phyloP scores from a whole-genome alignment of 1,140 invertebrate genomes.

The Spodoptera litura region DNA sequence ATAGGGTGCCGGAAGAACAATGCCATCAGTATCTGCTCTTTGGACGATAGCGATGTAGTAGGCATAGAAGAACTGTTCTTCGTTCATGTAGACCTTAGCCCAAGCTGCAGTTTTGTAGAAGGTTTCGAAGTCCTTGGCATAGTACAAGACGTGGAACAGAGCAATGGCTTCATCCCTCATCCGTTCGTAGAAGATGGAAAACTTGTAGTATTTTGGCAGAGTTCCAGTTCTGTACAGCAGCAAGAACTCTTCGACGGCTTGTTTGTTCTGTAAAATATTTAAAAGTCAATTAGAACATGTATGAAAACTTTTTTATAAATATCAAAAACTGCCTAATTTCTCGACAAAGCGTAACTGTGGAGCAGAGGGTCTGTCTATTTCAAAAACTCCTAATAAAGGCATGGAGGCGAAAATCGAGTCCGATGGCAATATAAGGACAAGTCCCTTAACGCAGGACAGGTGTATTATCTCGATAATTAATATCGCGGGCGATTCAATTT shows the following conservation, averaged over 20 bases:
- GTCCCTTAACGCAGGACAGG: too few relatives aligned
- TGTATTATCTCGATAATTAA: too few relatives aligned
- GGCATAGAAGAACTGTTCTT: constrained; percentile 87
- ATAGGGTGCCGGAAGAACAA: constrained; percentile 88
- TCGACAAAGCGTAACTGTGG: too few relatives aligned
- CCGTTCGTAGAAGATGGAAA: constrained; percentile 86
- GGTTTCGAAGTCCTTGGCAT: constrained; percentile 87
- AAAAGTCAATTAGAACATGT: too few relatives aligned
- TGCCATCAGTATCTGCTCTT: constrained; percentile 86
- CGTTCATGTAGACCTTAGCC: constrained; percentile 87
- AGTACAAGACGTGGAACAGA: constrained; percentile 87
- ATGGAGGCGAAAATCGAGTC: too few relatives aligned
- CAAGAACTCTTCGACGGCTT: constrained; percentile 86
- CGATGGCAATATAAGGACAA: too few relatives aligned
- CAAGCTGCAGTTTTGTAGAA: constrained; percentile 87
- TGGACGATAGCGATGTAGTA: constrained; percentile 87
- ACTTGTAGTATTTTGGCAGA: constrained; percentile 83
- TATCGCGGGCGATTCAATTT: too few relatives aligned
- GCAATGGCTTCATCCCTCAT: constrained; percentile 85
- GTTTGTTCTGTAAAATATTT: constrained; percentile 72
- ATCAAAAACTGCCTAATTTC: too few relatives aligned
- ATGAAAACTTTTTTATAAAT: too few relatives aligned
- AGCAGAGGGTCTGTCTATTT: too few relatives aligned
- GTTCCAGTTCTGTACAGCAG: constrained; percentile 82
- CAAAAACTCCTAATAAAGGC: too few relatives aligned